Evolutionary conservation across 2,113 vertebrate species (phyloP).

Genomic region (Saccopteryx leptura): DNA sequence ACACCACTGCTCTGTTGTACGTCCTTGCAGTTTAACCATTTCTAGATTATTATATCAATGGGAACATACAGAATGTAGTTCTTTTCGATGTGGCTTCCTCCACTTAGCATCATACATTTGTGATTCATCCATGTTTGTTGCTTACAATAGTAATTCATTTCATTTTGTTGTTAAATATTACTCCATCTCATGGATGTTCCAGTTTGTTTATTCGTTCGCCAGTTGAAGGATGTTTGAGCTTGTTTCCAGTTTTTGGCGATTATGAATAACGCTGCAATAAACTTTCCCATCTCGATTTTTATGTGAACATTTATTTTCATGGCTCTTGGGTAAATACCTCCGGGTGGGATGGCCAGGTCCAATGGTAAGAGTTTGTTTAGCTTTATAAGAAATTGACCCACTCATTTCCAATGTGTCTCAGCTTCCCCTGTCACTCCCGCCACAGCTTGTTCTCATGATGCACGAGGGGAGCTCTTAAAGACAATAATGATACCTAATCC

Average conservation of each 20-base stretch:
- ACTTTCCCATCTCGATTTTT: constrained; percentile 66
- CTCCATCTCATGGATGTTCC: background rate
- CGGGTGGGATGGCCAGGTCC: constrained; percentile 31
- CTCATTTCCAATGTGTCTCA: constrained; percentile 28
- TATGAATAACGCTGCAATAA: constrained; percentile 70
- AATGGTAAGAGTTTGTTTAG: constrained; percentile 58
- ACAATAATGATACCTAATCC: constrained; percentile 7
- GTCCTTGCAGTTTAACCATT: background rate
- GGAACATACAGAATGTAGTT: background rate
- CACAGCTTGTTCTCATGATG: constrained; percentile 25
- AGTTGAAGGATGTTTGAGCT: constrained; percentile 57
- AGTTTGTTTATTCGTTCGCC: constrained; percentile 52
- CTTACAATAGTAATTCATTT: background rate
- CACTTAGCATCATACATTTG: background rate
- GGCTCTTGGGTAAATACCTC: constrained; percentile 69
- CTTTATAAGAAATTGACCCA: constrained; percentile 65
- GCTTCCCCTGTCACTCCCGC: background rate
- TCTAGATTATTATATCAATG: background rate
- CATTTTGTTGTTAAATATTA: constrained; percentile 38
- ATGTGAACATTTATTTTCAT: constrained; percentile 73
- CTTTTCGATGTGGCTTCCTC: constrained; percentile 22
- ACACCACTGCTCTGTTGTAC: background rate
- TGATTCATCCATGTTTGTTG: background rate
- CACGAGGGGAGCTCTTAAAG: constrained; percentile 32
- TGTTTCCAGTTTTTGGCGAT: constrained; percentile 54